Conservation (phyloP, 2,113 vertebrate genomes). For the Fukomys damarensis region DNA sequence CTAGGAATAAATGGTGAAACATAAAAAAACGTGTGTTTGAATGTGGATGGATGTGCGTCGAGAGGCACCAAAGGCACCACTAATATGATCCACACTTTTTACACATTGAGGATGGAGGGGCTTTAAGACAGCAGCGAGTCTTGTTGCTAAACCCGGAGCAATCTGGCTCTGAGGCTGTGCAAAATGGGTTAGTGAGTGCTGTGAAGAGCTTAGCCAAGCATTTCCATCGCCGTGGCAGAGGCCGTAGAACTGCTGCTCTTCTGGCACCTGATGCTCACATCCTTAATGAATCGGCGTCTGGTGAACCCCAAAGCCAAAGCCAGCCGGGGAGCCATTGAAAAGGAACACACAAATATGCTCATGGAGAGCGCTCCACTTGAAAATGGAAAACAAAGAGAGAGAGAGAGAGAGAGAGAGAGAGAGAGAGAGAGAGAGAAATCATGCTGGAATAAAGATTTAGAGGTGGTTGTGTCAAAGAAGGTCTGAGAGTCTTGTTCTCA, state of each 20-base stretch:
- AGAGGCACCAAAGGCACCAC: constrained; percentile 65
- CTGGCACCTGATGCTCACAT: not conserved
- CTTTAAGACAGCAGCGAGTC: constrained; percentile 48
- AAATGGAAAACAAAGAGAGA: not conserved
- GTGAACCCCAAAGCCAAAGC: not conserved
- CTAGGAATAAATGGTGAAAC: constrained; percentile 77
- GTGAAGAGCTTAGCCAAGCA: not conserved
- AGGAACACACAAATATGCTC: not conserved
- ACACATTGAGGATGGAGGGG: constrained; percentile 8
- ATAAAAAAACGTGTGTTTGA: constrained; percentile 79
- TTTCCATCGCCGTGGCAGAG: not conserved
- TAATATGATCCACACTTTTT: constrained; percentile 65
- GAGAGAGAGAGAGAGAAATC: not conserved
- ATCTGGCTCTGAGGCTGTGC: not conserved
- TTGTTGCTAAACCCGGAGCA: constrained; percentile 53
- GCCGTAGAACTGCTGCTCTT: not conserved
- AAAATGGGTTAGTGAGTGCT: constrained; percentile 44
- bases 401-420: too few species aligned
- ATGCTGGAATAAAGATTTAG: not conserved
- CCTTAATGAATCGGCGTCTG: not conserved
- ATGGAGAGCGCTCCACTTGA: not conserved
- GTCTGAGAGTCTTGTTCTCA: not conserved
- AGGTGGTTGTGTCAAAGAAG: not conserved
- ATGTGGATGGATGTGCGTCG: constrained; percentile 70
- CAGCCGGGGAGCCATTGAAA: not conserved